Percentiles rank a stretch among this genome's conserved stretches.
phyloP scores from a whole-genome alignment of 2,888 invertebrate species.

The Daptonema setosum region DNA sequence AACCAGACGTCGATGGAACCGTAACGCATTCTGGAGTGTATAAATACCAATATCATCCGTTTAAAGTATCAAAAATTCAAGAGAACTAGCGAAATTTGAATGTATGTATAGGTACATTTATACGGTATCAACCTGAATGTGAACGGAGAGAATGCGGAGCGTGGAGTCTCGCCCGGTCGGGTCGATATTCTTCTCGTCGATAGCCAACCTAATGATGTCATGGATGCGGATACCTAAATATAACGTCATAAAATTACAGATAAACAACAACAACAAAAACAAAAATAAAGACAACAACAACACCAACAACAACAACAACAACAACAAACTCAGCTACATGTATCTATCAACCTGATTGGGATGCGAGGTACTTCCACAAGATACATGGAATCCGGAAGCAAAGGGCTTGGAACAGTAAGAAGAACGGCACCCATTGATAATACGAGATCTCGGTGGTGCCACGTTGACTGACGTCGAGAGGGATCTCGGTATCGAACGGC shows the following conservation, averaged over 20 bases:
- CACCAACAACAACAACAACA: neutral
- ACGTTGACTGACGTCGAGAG: neutral
- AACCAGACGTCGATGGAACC: constrained; percentile 22
- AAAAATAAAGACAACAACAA: neutral
- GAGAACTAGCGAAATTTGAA: neutral
- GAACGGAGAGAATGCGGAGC: constrained; percentile 20
- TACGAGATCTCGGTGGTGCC: constrained; percentile 4
- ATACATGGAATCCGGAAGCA: constrained; percentile 24
- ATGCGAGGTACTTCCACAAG: constrained; percentile 23
- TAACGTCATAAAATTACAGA: neutral
- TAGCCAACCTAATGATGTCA: constrained; percentile 22
- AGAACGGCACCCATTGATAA: constrained; percentile 23
- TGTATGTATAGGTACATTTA: too few species aligned
- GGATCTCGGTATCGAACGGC: constrained; percentile 10
- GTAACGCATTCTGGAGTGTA: constrained; percentile 23
- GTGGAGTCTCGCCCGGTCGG: constrained; percentile 23
- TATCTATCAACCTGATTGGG: constrained; percentile 18
- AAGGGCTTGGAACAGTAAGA: constrained; percentile 22
- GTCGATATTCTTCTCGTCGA: constrained; percentile 26
- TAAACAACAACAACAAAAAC: neutral
- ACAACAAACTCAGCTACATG: neutral
- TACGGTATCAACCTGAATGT: too few species aligned
- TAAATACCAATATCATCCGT: too few species aligned
- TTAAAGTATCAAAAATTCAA: neutral
- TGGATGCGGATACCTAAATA: constrained; percentile 21